phyloP scores from a whole-genome alignment of 2,113 vertebrate genomes.

The Callipepla squamata region DNA sequence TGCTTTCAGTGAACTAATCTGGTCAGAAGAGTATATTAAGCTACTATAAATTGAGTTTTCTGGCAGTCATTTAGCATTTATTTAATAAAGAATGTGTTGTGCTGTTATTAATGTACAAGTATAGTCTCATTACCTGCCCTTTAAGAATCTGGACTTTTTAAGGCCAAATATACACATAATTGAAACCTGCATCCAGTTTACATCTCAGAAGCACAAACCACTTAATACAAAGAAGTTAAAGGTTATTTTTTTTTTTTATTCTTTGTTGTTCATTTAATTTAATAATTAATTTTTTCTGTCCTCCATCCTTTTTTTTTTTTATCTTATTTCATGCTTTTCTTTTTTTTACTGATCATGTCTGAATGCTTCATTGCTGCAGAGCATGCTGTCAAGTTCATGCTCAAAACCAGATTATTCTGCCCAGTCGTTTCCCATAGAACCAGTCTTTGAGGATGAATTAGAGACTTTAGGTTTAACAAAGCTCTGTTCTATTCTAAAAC shows the following conservation, averaged over 20 bases:
- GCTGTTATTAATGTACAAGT: background rate
- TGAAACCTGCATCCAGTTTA: background rate
- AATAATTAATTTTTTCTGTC: background rate
- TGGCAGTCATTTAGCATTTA: background rate
- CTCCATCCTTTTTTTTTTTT: background rate
- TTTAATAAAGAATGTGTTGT: background rate
- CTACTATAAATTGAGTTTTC: background rate
- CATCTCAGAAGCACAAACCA: background rate
- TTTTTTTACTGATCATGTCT: background rate
- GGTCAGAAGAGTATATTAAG: background rate
- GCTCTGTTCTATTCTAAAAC: background rate
- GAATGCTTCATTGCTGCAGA: background rate
- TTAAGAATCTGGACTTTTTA: background rate
- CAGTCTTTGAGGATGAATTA: constrained; percentile 15
- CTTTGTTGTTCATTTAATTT: background rate
- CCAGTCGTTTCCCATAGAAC: background rate
- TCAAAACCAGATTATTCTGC: background rate
- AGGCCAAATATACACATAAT: background rate
- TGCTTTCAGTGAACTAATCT: background rate
- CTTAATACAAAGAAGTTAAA: background rate
- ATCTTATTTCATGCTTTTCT: background rate
- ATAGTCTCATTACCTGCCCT: background rate
- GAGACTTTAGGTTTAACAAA: background rate
- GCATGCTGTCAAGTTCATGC: background rate
- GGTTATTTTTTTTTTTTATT: background rate